Conservation (phyloP, 2,797 vertebrate genomes). For the Orestias chungarensis region DNA sequence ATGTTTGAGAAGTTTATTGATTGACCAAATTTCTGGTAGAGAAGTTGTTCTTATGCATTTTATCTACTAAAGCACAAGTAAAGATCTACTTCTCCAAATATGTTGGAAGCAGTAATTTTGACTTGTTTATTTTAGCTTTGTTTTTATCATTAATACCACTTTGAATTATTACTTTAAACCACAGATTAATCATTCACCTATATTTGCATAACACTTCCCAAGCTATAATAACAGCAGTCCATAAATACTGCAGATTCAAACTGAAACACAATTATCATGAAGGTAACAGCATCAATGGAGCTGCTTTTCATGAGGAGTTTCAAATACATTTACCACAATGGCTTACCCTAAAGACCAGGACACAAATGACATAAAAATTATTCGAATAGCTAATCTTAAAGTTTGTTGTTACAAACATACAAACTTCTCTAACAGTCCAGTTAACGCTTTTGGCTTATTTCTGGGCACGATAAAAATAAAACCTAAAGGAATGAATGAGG, state of each 20-base stretch:
- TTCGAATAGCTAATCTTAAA: too few species aligned
- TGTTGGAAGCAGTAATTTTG: not conserved
- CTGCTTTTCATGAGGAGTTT: conserved; percentile 16
- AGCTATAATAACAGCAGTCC: not conserved
- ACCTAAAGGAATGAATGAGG: not conserved
- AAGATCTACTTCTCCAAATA: not conserved
- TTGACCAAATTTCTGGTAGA: not conserved
- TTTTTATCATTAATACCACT: not conserved
- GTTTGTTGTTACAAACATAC: conserved; percentile 15
- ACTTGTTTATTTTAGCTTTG: not conserved
- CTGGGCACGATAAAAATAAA: not conserved
- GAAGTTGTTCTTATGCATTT: not conserved
- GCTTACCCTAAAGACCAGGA: conserved; percentile 1
- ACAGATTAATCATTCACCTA: not conserved
- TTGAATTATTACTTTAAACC: conserved; percentile 1
- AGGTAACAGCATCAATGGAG: not conserved
- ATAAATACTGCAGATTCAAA: conserved; percentile 16
- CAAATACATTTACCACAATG: conserved; percentile 9
- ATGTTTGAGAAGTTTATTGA: conserved; percentile 4
- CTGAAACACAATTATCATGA: conserved; percentile 4
- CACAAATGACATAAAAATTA: conserved; percentile 4
- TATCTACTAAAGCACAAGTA: not conserved
- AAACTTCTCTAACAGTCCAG: conserved; percentile 15
- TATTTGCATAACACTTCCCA: not conserved
- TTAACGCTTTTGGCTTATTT: not conserved